These are phyloP conservation scores for Trissolcus brochymenae DNA, from an alignment of 2,888 invertebrate genomes.

Conservation along the genomic window DNA sequence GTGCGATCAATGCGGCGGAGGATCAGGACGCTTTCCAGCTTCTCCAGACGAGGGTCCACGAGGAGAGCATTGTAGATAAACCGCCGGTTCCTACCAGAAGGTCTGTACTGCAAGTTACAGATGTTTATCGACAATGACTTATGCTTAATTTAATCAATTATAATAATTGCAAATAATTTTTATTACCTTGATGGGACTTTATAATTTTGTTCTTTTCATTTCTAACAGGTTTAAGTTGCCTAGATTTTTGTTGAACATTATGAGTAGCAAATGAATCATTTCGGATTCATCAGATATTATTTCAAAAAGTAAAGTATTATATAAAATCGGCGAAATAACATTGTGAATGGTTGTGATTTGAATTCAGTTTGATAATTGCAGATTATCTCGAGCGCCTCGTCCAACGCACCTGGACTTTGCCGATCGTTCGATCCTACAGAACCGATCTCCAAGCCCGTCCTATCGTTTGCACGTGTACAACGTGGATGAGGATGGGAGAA, in stretches of 20 bases:
- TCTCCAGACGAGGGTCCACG: slow-evolving; percentile 67
- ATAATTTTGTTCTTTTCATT: neutral
- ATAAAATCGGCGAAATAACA: neutral
- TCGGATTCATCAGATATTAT: neutral
- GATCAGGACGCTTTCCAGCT: slow-evolving; percentile 72
- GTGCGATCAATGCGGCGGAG: slow-evolving; percentile 63
- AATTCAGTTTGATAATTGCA: slow-evolving; percentile 26
- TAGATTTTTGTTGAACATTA: neutral
- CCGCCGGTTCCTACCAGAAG: slow-evolving; percentile 68
- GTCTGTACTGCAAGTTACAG: slow-evolving; percentile 62
- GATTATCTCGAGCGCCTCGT: slow-evolving; percentile 61
- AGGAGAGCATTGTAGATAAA: slow-evolving; percentile 68
- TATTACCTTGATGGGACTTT: neutral
- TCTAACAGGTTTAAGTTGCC: neutral
- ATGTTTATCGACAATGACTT: too few species aligned
- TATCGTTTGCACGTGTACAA: slow-evolving; percentile 74
- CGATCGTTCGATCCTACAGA: slow-evolving; percentile 62
- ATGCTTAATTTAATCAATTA: too few species aligned
- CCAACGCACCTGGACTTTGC: slow-evolving; percentile 61
- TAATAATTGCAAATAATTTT: too few species aligned
- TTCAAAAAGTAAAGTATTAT: neutral
- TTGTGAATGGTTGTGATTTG: neutral
- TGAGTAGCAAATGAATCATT: neutral
- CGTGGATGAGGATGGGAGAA: slow-evolving; percentile 71
- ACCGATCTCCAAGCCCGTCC: slow-evolving; percentile 75